phyloP scores from a whole-genome alignment of 2,888 invertebrate species.

The Sipunculus nudus region DNA sequence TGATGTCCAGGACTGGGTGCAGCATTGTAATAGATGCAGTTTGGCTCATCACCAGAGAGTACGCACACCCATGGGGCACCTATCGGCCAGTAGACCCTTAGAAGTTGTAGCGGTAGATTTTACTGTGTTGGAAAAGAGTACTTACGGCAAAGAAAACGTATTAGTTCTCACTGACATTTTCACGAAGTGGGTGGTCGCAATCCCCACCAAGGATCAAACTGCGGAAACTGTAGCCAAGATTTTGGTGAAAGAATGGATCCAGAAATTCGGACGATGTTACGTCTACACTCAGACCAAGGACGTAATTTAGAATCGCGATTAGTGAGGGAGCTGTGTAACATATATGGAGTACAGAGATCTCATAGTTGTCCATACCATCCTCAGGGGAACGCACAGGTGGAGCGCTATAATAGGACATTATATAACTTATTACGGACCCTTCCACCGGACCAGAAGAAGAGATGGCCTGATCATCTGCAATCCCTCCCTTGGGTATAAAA shows the following conservation, averaged over 20 bases:
- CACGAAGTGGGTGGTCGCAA: conserved; percentile 27
- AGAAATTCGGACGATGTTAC: conserved; percentile 20
- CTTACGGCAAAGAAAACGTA: conserved; percentile 21
- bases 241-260: conserved; percentile 25
- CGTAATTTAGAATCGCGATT: conserved; percentile 1
- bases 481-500: conserved; percentile 27
- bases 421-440: conserved; percentile 34
- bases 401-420: conserved; percentile 40
- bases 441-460: conserved; percentile 21
- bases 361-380: conserved; percentile 18
- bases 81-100: conserved; percentile 18
- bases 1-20: not conserved
- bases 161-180: conserved; percentile 35
- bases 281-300: conserved; percentile 9
- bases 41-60: no score
- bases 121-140: conserved; percentile 19
- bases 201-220: conserved; percentile 27
- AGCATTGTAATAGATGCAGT: not conserved
- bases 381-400: conserved; percentile 34
- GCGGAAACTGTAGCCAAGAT: conserved; percentile 30
- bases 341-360: conserved; percentile 1
- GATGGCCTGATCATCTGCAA: conserved; percentile 36
- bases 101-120: conserved; percentile 32
- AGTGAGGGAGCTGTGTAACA: conserved; percentile 1
- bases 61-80: conserved; percentile 13